phyloP scores from a whole-genome alignment of 2,888 invertebrate genomes.

The Bellardia pandia region DNA sequence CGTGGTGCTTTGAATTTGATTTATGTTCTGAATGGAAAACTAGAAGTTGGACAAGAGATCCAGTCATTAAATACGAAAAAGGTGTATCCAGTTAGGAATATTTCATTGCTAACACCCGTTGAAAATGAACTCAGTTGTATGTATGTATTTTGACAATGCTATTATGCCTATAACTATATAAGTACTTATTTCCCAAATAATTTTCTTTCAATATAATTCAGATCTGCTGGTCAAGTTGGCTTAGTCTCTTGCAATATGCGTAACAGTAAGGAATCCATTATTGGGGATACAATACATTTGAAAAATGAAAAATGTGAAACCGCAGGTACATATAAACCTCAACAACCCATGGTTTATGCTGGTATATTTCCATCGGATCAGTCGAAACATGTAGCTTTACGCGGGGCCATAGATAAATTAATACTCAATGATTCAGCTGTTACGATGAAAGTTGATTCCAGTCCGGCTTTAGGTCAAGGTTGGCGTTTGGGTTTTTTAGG shows the following conservation, averaged over 20 bases:
- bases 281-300: conserved; percentile 91
- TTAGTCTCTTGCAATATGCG: conserved; percentile 93
- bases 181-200: too few relatives aligned
- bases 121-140: conserved; percentile 88
- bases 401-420: conserved; percentile 94
- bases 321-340: conserved; percentile 87
- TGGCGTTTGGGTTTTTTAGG: conserved; percentile 95
- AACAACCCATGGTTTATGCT: conserved; percentile 93
- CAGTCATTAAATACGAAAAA: conserved; percentile 89
- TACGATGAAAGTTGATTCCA: conserved; percentile 90
- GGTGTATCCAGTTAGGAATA: conserved; percentile 90
- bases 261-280: conserved; percentile 88
- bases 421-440: conserved; percentile 98
- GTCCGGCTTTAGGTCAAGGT: conserved; percentile 94
- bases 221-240: conserved; percentile 96
- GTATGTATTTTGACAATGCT: conserved; percentile 83
- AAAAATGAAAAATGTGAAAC: conserved; percentile 84
- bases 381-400: conserved; percentile 90
- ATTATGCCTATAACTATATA: too few relatives aligned
- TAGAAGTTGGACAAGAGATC: conserved; percentile 91
- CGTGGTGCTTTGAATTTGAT: conserved; percentile 92
- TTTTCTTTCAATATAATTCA: conserved; percentile 75
- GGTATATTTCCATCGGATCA: conserved; percentile 95
- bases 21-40: conserved; percentile 90
- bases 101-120: conserved; percentile 92